Base-by-base conservation (phyloP, 2,113 vertebrate species). In the Galemys pyrenaicus region DNA sequence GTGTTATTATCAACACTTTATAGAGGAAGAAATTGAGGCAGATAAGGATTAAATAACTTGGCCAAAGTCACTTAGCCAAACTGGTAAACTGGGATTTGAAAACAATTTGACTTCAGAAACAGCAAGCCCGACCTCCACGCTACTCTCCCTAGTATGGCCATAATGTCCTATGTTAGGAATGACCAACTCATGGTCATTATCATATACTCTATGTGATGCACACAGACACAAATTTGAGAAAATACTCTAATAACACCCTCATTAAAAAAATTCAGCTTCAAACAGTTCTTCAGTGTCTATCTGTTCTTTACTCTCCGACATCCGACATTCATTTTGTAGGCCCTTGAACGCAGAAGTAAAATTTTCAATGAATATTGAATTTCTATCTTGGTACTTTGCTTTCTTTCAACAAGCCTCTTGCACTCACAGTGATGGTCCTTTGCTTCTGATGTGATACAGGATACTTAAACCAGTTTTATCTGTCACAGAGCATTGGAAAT, bases 371-470 rank as follows among this genome's bases (percentile, higher is more conserved):
- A 62, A 13, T 80, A 6, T 28, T 46, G 49, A 73, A 54, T 90
- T 51, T 60, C 44, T 67, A 17, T 56, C 60, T 77, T 84, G n/a
- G 60, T 41, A 16, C n/a, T 71, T 82, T 89, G 26, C 37, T 89
- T 91, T 91, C 46, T 89, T 70, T 94, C n/a, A 68, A n/a, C 30
- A 85, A 87, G 30, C 86, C 56, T 37, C 37, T 39, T 51, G 64
- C 9, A 11, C 6, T 74, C 49, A 37, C 15, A 54, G 24, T 24
- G 13, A 56, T 71, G 58, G 32, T 64, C 80, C 30, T 37, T 41
- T 68, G 62, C 74, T 70, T 49, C 49, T 41, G 35, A 54, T 46
- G 11, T 60, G n/a, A 84, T 90, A 35, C 1, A 68, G 37, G 37
- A 60, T 68, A 77, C 46, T 84, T 68, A 60, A 60, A 68, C 81